Base-by-base conservation (phyloP, 2,888 invertebrate species). In the Criorhina ranunculi region DNA sequence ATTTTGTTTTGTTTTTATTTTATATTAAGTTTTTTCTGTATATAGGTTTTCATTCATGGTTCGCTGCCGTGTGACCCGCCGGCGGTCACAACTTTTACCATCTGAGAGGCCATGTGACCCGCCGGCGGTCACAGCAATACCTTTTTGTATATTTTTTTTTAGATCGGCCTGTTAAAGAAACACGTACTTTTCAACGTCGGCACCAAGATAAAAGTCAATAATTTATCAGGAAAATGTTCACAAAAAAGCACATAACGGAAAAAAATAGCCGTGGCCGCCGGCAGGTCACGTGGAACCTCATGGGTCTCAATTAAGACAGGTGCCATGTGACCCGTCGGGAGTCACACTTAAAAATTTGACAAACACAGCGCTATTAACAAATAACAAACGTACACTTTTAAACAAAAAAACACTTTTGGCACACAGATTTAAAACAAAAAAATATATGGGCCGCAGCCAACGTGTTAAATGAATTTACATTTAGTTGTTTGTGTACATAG, bases 61-160 rank as follows among this genome's bases (percentile, higher is more conserved):
- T 51, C 29, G n/a, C 49, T 51, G 49, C 40, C 57, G 57, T n/a
- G n/a, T n/a, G n/a, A n/a, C n/a, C n/a, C n/a, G n/a, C 37, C 57
- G 15, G 57, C 57, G 17, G 57, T 40, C 57, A 57, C 57, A 57
- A 57, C n/a, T 46, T 17, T 46, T 46, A 46, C 46, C 4, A 7
- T 8, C 17, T 46, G 17, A 9, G 46, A 9, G 19, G 46, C 15
- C 19, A 19, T 46, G 46, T 5, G 46, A 0, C 15, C 33, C 35
- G n/a, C n/a, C n/a, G n/a, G n/a, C n/a, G n/a, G n/a, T n/a, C n/a
- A n/a, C n/a, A n/a, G n/a, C n/a, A n/a, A 40, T 19, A 57, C 37
- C 5, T 57, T 59, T 37, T 37, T 59, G 35, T 17, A 40, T 57
- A 57, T 17, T 57, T 57, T 19, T 37, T 19, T 37, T 19, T 55